Conservation (phyloP, 1,140 invertebrate species). For the Ostrea edulis region DNA sequence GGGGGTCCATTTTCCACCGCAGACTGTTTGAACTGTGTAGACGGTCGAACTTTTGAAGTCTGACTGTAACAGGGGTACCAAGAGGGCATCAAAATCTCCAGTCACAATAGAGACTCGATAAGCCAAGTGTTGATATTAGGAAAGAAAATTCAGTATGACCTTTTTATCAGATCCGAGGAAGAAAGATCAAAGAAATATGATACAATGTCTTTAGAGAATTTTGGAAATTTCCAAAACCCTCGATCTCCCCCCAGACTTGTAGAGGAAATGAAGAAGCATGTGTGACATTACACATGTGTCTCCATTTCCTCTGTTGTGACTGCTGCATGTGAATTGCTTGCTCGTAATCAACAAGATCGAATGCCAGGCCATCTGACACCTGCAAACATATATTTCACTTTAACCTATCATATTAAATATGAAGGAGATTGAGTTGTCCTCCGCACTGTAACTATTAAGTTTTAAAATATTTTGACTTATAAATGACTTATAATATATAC, state of each 20-base stretch:
- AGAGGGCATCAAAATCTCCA: neutral
- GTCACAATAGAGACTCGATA: no score
- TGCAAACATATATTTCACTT: neutral
- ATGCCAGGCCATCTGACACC: slow-evolving; percentile 8
- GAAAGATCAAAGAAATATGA: neutral
- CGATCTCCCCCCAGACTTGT: no score
- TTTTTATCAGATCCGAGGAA: neutral
- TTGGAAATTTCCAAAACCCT: no score
- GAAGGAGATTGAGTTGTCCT: no score
- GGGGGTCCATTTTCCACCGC: neutral
- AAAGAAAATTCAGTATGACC: neutral
- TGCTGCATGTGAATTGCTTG: neutral
- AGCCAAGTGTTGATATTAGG: neutral
- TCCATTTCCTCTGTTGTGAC: neutral
- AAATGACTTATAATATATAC: no score
- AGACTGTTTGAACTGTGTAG: neutral
- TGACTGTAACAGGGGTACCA: neutral
- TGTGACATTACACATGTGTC: neutral
- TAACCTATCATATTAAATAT: no score
- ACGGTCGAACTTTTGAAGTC: neutral
- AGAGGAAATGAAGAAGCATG: no score
- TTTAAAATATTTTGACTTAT: no score
- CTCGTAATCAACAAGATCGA: slow-evolving; percentile 1
- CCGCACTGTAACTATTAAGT: no score
- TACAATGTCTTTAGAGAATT: no score